Percentiles rank a stretch among this genome's conserved stretches.
phyloP scores from a whole-genome alignment of 2,113 vertebrate species.

The Colaptes auratus region DNA sequence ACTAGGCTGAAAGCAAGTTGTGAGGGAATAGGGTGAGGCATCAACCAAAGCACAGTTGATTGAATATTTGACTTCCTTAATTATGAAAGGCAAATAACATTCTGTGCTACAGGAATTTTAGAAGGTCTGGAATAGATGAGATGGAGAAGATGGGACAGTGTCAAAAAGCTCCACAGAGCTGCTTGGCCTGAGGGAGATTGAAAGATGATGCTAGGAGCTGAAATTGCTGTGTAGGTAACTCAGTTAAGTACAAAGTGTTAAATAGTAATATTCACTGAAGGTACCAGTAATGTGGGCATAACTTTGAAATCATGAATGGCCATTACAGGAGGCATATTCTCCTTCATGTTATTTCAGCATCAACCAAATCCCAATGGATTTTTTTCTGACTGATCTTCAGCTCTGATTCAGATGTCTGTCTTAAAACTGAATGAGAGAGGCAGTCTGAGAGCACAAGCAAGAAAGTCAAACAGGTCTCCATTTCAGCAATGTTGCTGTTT shows the following conservation, averaged over 20 bases:
- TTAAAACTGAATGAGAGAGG: background rate
- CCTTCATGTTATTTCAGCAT: background rate
- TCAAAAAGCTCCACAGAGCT: background rate
- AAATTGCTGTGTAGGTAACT: background rate
- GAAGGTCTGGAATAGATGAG: background rate
- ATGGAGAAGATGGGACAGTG: background rate
- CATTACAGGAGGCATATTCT: background rate
- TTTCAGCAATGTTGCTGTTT: background rate
- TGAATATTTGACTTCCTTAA: background rate
- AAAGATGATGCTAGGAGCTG: background rate
- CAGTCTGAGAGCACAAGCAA: fast-evolving
- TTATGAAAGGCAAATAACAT: background rate
- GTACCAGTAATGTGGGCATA: background rate
- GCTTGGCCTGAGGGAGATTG: background rate
- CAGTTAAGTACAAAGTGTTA: background rate
- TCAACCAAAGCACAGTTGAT: background rate
- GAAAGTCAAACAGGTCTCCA: background rate
- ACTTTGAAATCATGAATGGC: background rate
- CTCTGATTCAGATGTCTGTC: background rate
- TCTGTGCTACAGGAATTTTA: background rate
- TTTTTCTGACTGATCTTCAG: background rate
- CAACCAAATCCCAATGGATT: background rate
- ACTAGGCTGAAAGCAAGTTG: background rate
- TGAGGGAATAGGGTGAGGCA: background rate
- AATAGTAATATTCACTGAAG: background rate